Evolutionary conservation across 2,113 vertebrate species (phyloP).

Genomic region (Thunnus thynnus): DNA sequence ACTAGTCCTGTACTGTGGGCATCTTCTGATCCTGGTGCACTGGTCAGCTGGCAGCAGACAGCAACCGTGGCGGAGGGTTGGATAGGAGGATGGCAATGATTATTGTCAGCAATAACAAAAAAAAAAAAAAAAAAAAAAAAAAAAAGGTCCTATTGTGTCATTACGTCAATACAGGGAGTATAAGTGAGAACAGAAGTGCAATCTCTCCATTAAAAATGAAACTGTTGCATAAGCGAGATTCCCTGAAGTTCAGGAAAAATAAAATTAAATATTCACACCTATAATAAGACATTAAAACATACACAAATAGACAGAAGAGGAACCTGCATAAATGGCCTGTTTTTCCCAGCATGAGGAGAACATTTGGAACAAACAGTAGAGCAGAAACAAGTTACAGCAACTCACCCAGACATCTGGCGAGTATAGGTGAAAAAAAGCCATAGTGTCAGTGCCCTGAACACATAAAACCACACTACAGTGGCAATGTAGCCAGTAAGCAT

Average conservation of each 20-base stretch:
- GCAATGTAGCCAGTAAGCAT: constrained; percentile 43
- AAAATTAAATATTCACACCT: background rate
- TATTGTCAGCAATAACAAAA: constrained; percentile 50
- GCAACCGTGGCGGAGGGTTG: constrained; percentile 54
- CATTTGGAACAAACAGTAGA: background rate
- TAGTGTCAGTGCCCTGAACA: constrained; percentile 15
- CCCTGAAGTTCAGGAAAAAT: background rate
- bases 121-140: background rate
- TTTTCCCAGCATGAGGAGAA: background rate
- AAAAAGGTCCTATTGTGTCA: constrained; percentile 16
- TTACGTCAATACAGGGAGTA: background rate
- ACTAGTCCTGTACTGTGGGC: constrained; percentile 66
- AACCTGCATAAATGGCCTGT: background rate
- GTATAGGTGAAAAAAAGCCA: background rate
- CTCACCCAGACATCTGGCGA: constrained; percentile 28
- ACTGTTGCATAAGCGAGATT: background rate
- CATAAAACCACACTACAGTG: constrained; percentile 39
- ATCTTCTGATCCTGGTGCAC: constrained; percentile 69
- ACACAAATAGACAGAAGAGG: too few species aligned
- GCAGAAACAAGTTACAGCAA: background rate
- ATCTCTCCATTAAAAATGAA: background rate
- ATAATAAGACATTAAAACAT: background rate
- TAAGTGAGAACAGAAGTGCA: background rate
- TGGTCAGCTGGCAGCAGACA: constrained; percentile 78
- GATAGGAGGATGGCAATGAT: constrained; percentile 66